Conservation (phyloP, 2,113 vertebrate genomes). For the Datnioides undecimradiatus region DNA sequence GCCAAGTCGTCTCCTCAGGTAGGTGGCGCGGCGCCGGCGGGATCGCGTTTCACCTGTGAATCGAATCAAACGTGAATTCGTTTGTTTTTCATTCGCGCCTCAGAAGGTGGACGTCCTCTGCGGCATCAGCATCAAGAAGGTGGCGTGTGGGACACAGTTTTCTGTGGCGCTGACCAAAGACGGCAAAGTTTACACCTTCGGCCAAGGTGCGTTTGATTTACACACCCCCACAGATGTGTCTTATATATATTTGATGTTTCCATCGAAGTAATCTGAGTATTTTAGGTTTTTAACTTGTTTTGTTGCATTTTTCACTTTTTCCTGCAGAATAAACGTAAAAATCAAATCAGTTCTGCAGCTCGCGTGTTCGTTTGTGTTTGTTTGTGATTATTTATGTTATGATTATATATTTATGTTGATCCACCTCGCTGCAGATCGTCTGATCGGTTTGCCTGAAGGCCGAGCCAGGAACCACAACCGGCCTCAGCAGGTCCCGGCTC, state of each 20-base stretch:
- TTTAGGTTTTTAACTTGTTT: too few relatives aligned
- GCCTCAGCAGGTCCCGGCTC: conserved; percentile 84
- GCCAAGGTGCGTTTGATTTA: conserved; percentile 83
- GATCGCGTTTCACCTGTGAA: neutral
- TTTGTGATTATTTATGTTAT: neutral
- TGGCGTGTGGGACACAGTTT: conserved; percentile 87
- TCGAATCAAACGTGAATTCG: neutral
- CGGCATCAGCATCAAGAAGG: conserved; percentile 83
- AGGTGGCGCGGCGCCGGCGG: neutral
- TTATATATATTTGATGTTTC: too few relatives aligned
- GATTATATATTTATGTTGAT: neutral
- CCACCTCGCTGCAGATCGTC: conserved; percentile 74
- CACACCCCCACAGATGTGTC: too few relatives aligned
- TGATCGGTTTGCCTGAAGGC: conserved; percentile 85
- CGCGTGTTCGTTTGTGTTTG: neutral
- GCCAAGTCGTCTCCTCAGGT: conserved; percentile 89
- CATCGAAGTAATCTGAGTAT: too few relatives aligned
- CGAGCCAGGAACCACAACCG: conserved; percentile 86
- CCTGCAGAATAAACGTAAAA: too few relatives aligned
- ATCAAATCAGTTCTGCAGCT: too few relatives aligned
- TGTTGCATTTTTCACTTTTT: too few relatives aligned
- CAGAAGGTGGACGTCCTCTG: conserved; percentile 87
- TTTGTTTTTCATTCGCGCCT: neutral
- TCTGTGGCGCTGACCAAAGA: conserved; percentile 86
- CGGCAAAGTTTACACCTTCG: conserved; percentile 84